Base-by-base conservation (phyloP, 2,888 invertebrate genomes). In the Philhelius pedissequus region DNA sequence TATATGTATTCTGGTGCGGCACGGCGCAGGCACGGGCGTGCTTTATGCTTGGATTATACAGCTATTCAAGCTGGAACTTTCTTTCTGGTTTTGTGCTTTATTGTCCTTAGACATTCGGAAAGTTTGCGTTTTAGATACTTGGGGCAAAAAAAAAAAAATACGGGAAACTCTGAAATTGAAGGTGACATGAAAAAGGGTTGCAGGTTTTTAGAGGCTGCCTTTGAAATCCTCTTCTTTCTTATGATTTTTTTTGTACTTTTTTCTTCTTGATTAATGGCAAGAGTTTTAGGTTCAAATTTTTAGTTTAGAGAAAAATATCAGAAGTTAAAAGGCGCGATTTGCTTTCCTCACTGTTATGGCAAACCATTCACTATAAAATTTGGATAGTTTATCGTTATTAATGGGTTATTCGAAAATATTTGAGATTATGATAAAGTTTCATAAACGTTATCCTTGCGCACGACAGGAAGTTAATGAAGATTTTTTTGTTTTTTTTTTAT, bases 31-130 rank as follows among this genome's bases (percentile, higher is more conserved):
- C n/a, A n/a, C n/a, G n/a, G n/a, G n/a, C n/a, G 25, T 52, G 32
- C 38, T 74, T 68, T 68, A 68, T 79, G 20, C 38, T 66, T 35
- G 81, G 45, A 77, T 82, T 71, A 77, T 71, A 66, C 15, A 64
- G 45, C 79, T 52, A 32, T 74, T 75, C 54, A 32, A 48, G 43
- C 20, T 38, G n/a, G 62, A 56, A 60, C 45, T 66, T 76, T 22
- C 56, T 22, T n/a, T 22, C 4, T n/a, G n/a, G 6, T 9, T 22
- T 40, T n/a, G 1, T 58, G 2, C n/a, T 60, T 43, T 27, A 9
- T 43, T 62, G 15, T 40, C 11, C 6, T 32, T 22, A 35, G 30
- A 35, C 75, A 71, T 68, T 82, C 40, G 18, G 11, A 73, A 69
- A 48, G 15, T 69, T 80, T 73, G 62, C 40, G 48, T 25, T 32